Percentiles rank a stretch among this genome's conserved stretches.
These are phyloP conservation scores for Kryptopterus vitreolus DNA, from an alignment of 2,797 vertebrate species.

Conservation along the genomic window DNA sequence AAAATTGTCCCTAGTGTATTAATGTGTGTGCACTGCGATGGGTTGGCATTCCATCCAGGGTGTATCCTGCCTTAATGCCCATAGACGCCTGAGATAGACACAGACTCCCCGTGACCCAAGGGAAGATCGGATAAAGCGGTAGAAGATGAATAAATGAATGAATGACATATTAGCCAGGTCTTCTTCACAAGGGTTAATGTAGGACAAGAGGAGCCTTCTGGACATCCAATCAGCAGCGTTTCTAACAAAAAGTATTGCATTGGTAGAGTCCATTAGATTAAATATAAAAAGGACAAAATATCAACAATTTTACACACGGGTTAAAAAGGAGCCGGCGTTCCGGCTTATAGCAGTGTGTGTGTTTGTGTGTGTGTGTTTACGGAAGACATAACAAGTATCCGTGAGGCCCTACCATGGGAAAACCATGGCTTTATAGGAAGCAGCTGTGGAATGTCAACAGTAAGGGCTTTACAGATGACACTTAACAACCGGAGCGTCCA, in stretches of 20 bases:
- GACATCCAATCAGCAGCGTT: neutral
- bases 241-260: neutral
- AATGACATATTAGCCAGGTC: too few species aligned
- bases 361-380: constrained; percentile 28
- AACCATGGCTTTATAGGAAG: neutral
- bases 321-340: neutral
- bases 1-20: too few species aligned
- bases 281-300: neutral
- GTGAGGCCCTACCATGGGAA: constrained; percentile 22
- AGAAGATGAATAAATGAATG: too few species aligned
- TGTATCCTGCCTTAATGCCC: too few species aligned
- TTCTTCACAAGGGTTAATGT: constrained; percentile 5
- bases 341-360: neutral
- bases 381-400: constrained; percentile 17
- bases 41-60: too few species aligned
- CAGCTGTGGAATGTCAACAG: constrained; percentile 38
- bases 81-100: too few species aligned
- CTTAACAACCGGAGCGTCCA: neutral
- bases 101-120: too few species aligned
- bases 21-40: too few species aligned
- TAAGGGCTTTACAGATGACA: neutral
- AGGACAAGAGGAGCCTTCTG: neutral
- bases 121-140: too few species aligned
- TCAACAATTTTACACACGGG: constrained; percentile 3
- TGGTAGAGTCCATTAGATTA: neutral